Evolutionary conservation across 2,888 invertebrate species (phyloP).

Genomic region (Chironomus tentans): DNA sequence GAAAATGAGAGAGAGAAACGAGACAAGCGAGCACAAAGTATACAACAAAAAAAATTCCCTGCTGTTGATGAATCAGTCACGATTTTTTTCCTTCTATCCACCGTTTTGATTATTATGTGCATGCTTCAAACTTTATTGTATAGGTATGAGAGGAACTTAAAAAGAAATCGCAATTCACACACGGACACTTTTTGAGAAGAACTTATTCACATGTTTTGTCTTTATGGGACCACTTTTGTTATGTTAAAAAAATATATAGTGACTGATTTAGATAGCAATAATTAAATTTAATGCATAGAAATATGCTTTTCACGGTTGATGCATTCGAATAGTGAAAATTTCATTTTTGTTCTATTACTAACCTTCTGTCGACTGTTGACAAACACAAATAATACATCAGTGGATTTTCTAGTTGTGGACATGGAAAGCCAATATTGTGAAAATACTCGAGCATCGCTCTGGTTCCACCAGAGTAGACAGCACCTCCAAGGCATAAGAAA

Average conservation of each 20-base stretch:
- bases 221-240: not conserved
- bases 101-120: not conserved
- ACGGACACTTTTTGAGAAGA: not conserved
- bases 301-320: not conserved
- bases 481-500: slow-evolving; percentile 81
- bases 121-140: not conserved
- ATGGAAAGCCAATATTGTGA: slow-evolving; percentile 89
- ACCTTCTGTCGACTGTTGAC: slow-evolving; percentile 52
- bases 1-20: not conserved
- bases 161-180: slow-evolving; percentile 4
- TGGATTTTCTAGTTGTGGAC: slow-evolving; percentile 93
- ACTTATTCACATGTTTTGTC: not conserved
- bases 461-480: slow-evolving; percentile 86
- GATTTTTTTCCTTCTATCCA: slow-evolving; percentile 6
- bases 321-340: not conserved
- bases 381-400: slow-evolving; percentile 85
- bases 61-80: slow-evolving; percentile 26
- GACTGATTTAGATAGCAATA: not conserved
- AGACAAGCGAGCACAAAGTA: not conserved
- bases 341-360: not conserved
- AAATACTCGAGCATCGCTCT: slow-evolving; percentile 91
- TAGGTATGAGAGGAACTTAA: not conserved
- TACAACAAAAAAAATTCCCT: not conserved
- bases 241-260: not conserved
- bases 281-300: not conserved